A percentile compares a stretch with the other conserved stretches of the same genome.
phyloP scores from a whole-genome alignment of 2,797 vertebrate species.

The Enteromius unitaeniatus region DNA sequence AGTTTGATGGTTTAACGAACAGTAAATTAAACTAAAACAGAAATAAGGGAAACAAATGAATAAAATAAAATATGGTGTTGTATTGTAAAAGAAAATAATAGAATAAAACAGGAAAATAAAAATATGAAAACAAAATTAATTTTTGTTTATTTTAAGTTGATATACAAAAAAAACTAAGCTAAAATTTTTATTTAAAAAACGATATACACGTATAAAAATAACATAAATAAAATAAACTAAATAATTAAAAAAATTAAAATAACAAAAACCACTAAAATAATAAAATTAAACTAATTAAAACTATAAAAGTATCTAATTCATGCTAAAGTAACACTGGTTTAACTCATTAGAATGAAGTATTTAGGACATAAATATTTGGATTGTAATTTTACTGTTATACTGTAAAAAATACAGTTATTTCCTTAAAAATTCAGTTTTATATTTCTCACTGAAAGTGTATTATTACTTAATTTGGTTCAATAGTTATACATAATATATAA shows the following conservation, averaged over 20 bases:
- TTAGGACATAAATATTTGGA: background rate
- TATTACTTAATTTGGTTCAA: background rate
- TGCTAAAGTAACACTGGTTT: background rate
- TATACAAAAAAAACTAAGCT: no score
- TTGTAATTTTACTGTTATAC: background rate
- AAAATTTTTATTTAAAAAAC: no score
- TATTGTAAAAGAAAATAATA: no score
- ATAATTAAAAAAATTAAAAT: background rate
- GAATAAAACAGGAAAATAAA: background rate
- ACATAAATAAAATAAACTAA: no score
- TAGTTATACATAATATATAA: background rate
- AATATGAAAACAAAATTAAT: background rate
- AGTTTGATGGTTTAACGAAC: background rate
- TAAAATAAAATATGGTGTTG: no score
- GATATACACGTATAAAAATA: no score
- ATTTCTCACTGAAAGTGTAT: background rate
- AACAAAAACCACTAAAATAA: background rate
- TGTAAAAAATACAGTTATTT: background rate
- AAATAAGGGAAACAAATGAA: background rate
- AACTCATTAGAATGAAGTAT: background rate
- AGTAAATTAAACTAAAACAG: background rate
- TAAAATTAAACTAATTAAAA: background rate
- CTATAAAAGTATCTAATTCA: background rate
- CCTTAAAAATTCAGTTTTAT: background rate
- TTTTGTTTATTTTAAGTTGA: background rate